Evolutionary conservation across 2,888 invertebrate genomes (phyloP), one percentile per base, ranked within the genome.

Genomic region (Eupithecia exiguata): DNA sequence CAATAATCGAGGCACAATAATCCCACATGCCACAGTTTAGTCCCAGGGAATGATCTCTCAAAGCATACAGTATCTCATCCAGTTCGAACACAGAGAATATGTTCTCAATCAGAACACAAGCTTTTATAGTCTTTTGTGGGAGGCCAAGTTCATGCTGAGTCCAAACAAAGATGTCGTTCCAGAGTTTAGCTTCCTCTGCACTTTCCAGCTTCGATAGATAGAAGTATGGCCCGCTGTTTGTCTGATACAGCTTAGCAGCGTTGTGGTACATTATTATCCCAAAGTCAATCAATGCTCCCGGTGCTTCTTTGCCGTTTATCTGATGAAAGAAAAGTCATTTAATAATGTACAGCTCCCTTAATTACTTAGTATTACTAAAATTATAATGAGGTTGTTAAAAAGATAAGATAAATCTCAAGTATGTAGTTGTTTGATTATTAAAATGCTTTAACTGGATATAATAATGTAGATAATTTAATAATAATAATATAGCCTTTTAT

Each of bases 11-110:
- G 0, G 96, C 96, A 71, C 95, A 95, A 84, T 97, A 97, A 84
- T 97, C 97, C 97, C 97, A 97, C 79, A 97, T 96, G 5, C 97
- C 97, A 87, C 96, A 97, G 85, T 97, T 97, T 2, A 97, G 91
- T 4, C 97, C 97, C 53, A 96, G 87, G 0, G 96, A 96, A 87
- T 96, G 96, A 72, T 96, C 95, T 78, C 89, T 94, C 58, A 97
- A 86, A 18, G 95, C 96, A 86, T 94, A 96, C 71, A 97, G 91
- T 76, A 97, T 97, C 84, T 96, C 96, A 68, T 97, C 96, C 90
- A 96, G 92, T 88, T 96, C 96, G 90, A 96, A 97, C 5, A 95
- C 92, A 0, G 96, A 96, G 16, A 96, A 86, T 75, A 97, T 95
- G 83, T 96, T 97, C 87, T 97, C 97, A 75, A 97, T 96, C 49